Evolutionary conservation across 2,113 vertebrate species (phyloP), one percentile per base, ranked within the genome.

Genomic region (Pachypanchax playfairii): DNA sequence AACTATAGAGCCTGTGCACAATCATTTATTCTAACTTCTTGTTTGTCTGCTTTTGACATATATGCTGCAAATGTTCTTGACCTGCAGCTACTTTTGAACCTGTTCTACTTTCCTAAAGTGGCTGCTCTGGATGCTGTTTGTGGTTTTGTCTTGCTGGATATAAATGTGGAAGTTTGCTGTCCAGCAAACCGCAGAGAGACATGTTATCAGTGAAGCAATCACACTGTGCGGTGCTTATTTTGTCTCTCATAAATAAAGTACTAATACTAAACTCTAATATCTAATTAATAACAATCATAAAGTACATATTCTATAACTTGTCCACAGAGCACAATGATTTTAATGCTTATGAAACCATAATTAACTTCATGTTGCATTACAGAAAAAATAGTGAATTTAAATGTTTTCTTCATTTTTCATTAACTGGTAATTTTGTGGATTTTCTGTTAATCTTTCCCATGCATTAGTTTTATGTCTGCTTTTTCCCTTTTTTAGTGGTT

Each of bases 131-230:
- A 36, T 44, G 24, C 28, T 20, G 6, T 43, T 36, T 11, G 17
- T 41, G 24, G 35, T 18, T 12, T 21, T 15, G 6, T 57, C 10
- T 11, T 20, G 15, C 39, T 65, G 33, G 17, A 46, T 29, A 9
- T n/a, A 46, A 46, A 15, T 46, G 9, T n/a, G 49, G 28, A 53
- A 25, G 3, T 33, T 33, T 44, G 21, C 7, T 33, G 38, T 52
- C 26, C 26, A 33, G 15, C 14, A 63, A 52, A 43, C 36, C 48
- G 28, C 39, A 51, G 13, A 14, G 31, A 44, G 28, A 64, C 31
- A 25, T 52, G 41, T 64, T 52, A 53, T 25, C 20, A 28, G 31
- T 21, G 47, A 51, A 6, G 41, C 8, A 15, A 50, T 50, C 28
- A 41, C 47, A 63, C 41, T 41, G 8, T 15, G 14, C 20, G 14